Conservation (phyloP, 2,888 invertebrate species). For the Didymodactylos carnosus region DNA sequence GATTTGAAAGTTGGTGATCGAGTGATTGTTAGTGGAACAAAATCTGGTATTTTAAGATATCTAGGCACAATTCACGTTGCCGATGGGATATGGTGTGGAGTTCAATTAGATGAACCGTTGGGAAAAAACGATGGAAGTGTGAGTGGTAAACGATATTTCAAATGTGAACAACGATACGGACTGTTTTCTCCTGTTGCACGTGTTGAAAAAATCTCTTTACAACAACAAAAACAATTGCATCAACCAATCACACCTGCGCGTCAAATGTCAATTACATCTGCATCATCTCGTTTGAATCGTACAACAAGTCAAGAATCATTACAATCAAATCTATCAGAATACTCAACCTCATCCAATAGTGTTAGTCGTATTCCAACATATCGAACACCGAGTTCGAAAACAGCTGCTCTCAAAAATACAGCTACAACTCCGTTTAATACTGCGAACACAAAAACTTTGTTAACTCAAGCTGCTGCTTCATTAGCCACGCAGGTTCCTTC, state of each 20-base stretch:
- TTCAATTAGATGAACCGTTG: slow-evolving; percentile 9
- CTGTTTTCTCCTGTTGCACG: background rate
- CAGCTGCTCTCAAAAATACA: background rate
- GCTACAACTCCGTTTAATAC: background rate
- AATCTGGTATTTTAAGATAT: slow-evolving; percentile 45
- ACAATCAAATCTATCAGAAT: background rate
- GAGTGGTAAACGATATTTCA: slow-evolving; percentile 8
- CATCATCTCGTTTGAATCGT: background rate
- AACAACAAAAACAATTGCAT: background rate
- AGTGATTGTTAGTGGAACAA: slow-evolving; percentile 47
- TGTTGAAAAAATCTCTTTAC: background rate
- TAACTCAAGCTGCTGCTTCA: background rate
- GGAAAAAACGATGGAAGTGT: slow-evolving; percentile 15
- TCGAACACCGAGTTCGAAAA: background rate
- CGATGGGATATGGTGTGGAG: slow-evolving; percentile 54
- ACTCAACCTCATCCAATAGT: background rate
- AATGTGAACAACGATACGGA: background rate
- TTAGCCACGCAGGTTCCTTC: no score
- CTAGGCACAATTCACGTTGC: slow-evolving; percentile 75
- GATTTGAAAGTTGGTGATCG: slow-evolving; percentile 83
- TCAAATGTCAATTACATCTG: background rate
- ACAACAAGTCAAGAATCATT: background rate
- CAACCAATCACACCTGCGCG: background rate
- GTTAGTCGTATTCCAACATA: background rate
- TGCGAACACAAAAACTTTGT: background rate